phyloP scores from a whole-genome alignment of 2,113 vertebrate species.

The Hydrochoerus hydrochaeris region DNA sequence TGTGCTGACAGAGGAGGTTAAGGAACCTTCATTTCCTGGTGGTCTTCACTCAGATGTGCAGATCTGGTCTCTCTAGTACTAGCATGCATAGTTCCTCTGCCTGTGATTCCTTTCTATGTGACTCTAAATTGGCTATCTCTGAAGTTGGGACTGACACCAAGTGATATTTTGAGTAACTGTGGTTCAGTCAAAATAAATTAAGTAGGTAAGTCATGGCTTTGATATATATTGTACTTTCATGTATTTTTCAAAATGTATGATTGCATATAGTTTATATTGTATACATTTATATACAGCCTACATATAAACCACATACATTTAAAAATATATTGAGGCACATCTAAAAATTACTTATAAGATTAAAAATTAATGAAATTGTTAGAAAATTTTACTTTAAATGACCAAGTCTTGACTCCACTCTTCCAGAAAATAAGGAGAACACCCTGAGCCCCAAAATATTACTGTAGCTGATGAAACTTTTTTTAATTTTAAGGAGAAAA shows the following conservation, averaged over 20 bases:
- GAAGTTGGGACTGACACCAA: background rate
- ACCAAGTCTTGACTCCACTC: background rate
- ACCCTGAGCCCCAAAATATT: background rate
- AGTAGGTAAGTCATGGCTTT: background rate
- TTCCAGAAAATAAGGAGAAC: background rate
- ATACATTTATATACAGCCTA: background rate
- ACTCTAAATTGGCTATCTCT: background rate
- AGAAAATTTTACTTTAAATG: background rate
- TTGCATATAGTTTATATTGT: background rate
- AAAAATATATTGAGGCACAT: background rate
- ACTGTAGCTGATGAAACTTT: background rate
- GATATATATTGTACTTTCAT: background rate
- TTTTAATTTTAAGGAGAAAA: no score
- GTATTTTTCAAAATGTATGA: background rate
- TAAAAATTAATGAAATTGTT: background rate
- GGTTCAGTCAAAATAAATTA: background rate
- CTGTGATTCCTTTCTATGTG: background rate
- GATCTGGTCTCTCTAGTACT: background rate
- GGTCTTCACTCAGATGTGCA: no score
- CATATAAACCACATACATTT: background rate
- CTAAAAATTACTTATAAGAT: background rate
- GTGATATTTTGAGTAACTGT: background rate
- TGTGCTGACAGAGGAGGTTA: no score
- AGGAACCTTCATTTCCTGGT: no score
- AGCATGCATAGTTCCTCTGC: background rate